These are phyloP conservation scores for Takifugu flavidus DNA, from an alignment of 2,113 vertebrate species.

Conservation along the genomic window DNA sequence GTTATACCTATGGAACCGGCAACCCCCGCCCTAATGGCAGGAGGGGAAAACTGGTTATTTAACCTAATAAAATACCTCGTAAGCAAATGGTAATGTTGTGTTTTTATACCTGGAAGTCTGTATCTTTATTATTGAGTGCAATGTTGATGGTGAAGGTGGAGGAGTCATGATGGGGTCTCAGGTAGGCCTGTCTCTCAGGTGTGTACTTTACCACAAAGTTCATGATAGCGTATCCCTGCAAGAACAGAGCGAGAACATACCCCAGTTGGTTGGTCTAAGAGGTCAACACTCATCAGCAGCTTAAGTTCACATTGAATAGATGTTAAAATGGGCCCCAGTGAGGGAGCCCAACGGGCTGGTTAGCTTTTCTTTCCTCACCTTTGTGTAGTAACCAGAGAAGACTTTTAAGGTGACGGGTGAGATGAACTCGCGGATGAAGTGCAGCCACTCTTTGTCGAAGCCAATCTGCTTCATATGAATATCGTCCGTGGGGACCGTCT, in stretches of 20 bases:
- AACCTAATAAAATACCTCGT: too few relatives aligned
- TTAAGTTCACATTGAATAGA: too few relatives aligned
- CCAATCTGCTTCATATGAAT: conserved; percentile 96
- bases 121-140: conserved; percentile 90
- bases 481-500: conserved; percentile 96
- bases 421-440: conserved; percentile 97
- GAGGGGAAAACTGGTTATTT: too few relatives aligned
- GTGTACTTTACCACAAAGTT: conserved; percentile 99
- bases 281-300: too few relatives aligned
- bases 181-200: conserved; percentile 82
- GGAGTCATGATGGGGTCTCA: conserved; percentile 94
- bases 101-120: conserved; percentile 83
- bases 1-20: conserved; percentile 95
- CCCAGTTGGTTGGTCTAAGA: too few relatives aligned
- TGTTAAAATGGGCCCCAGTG: too few relatives aligned
- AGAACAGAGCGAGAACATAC: too few relatives aligned
- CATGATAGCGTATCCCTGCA: conserved; percentile 85
- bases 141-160: conserved; percentile 98
- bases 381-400: conserved; percentile 96
- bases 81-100: too few relatives aligned
- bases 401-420: conserved; percentile 93
- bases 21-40: conserved; percentile 87
- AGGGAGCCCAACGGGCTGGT: too few relatives aligned
- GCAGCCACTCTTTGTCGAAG: conserved; percentile 92
- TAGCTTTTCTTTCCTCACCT: conserved; percentile 71